phyloP scores from a whole-genome alignment of 23 tunicate species.

The Aplidium turbinatum region DNA sequence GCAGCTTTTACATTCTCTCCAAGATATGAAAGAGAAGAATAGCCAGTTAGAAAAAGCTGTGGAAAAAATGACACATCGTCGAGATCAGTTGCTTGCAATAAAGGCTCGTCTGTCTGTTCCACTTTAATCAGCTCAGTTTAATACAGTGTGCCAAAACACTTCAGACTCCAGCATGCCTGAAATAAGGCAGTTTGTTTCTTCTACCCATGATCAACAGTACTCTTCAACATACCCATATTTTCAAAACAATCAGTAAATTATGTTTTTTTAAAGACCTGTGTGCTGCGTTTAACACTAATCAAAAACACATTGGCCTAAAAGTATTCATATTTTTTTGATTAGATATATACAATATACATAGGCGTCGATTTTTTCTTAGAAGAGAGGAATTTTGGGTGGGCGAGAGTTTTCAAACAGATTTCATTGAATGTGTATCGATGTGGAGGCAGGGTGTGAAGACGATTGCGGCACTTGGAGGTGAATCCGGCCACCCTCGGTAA shows the following conservation, averaged over 20 bases:
- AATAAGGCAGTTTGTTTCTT: slow-evolving; percentile 2
- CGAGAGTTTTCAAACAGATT: too few species aligned
- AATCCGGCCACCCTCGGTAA: too few species aligned
- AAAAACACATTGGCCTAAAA: not conserved
- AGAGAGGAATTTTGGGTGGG: too few species aligned
- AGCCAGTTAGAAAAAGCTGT: slow-evolving; percentile 38
- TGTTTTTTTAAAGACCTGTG: too few species aligned
- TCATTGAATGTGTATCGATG: too few species aligned
- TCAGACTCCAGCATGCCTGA: not conserved
- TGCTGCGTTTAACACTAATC: too few species aligned
- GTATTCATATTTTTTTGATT: not conserved
- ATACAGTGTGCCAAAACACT: not conserved
- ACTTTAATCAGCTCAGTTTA: slow-evolving; percentile 4
- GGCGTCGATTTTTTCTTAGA: too few species aligned
- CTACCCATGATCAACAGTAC: slow-evolving; percentile 4
- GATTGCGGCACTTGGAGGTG: too few species aligned
- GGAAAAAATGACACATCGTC: slow-evolving; percentile 57
- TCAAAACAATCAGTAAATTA: slow-evolving; percentile 3
- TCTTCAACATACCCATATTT: slow-evolving; percentile 3
- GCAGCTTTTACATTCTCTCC: slow-evolving; percentile 44
- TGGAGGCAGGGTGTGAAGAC: too few species aligned
- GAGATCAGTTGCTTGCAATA: slow-evolving; percentile 60
- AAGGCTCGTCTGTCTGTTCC: slow-evolving; percentile 59
- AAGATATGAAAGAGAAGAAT: slow-evolving; percentile 56
- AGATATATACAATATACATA: too few species aligned